Evolutionary conservation across 2,113 vertebrate genomes (phyloP).

Genomic region (Malurus alboscapulatus): DNA sequence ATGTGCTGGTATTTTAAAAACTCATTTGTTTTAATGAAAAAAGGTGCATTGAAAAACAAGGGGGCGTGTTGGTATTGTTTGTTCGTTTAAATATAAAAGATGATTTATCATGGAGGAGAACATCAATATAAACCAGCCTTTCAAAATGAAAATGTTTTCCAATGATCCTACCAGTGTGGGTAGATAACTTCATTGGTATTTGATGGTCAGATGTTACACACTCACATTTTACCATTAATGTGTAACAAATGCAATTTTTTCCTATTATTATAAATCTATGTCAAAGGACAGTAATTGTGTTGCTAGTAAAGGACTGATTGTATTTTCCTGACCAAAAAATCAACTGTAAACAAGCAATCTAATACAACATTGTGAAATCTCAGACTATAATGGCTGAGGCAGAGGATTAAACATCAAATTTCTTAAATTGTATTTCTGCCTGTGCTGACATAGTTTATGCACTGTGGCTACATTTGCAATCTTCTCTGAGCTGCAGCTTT

Average conservation of each 20-base stretch:
- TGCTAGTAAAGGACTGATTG: not conserved
- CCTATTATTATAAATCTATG: not conserved
- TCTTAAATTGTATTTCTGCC: not conserved
- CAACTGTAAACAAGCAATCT: not conserved
- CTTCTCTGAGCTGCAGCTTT: not conserved
- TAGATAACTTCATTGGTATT: not conserved
- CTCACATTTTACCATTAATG: not conserved
- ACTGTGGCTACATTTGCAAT: not conserved
- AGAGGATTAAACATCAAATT: not conserved
- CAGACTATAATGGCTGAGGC: not conserved
- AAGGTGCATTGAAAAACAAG: not conserved
- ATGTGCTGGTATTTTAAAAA: not conserved
- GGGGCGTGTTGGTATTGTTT: not conserved
- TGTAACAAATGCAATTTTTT: not conserved
- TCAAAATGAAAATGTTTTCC: not conserved
- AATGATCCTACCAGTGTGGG: not conserved
- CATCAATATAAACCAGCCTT: not conserved
- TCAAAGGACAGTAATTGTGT: not conserved
- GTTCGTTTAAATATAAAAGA: not conserved
- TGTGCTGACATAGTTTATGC: not conserved
- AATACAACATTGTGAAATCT: not conserved
- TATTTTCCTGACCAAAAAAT: not conserved
- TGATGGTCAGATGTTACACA: not conserved
- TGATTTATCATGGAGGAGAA: not conserved
- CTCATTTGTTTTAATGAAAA: not conserved